Evolutionary conservation across 64 coral and sea anemone genomes (phyloP).

Genomic region (Platygyra sinensis): DNA sequence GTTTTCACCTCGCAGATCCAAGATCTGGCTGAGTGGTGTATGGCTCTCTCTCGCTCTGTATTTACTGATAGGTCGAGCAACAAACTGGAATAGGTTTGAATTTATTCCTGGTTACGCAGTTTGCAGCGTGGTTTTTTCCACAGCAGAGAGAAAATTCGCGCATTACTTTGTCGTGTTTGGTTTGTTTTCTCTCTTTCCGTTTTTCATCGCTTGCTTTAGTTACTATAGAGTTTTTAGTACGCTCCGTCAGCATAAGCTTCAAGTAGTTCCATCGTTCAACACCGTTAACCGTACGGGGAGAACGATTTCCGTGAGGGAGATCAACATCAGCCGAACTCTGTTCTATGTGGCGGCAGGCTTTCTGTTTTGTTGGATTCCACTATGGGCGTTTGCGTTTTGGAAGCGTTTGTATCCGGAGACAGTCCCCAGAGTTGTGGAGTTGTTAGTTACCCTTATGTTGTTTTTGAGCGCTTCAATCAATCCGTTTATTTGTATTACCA

Average conservation of each 20-base stretch:
- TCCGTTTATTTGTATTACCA: slow-evolving; percentile 8
- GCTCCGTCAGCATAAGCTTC: not conserved
- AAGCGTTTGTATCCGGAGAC: not conserved
- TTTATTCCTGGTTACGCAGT: slow-evolving; percentile 16
- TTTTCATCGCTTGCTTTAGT: not conserved
- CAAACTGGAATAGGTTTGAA: not conserved
- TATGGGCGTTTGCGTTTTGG: not conserved
- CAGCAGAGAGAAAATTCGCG: not conserved
- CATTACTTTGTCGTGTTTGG: slow-evolving; percentile 1
- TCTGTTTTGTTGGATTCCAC: slow-evolving; percentile 10
- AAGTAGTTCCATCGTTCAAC: not conserved
- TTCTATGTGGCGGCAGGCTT: not conserved
- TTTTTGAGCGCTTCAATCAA: slow-evolving; percentile 16
- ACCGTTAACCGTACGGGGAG: not conserved
- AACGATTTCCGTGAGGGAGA: not conserved
- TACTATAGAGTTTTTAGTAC: not conserved
- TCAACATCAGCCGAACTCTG: not conserved
- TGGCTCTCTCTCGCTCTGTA: slow-evolving; percentile 4
- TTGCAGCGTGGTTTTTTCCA: not conserved
- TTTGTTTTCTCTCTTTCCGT: not conserved
- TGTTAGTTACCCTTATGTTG: not conserved
- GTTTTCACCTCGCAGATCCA: not conserved
- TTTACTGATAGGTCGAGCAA: not conserved
- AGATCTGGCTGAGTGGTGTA: slow-evolving; percentile 1
- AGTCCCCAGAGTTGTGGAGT: slow-evolving; percentile 11